Percentiles rank a stretch among this genome's conserved stretches.
Evolutionary conservation across 2,888 invertebrate species (phyloP).

Genomic region (Argynnis bischoffii): DNA sequence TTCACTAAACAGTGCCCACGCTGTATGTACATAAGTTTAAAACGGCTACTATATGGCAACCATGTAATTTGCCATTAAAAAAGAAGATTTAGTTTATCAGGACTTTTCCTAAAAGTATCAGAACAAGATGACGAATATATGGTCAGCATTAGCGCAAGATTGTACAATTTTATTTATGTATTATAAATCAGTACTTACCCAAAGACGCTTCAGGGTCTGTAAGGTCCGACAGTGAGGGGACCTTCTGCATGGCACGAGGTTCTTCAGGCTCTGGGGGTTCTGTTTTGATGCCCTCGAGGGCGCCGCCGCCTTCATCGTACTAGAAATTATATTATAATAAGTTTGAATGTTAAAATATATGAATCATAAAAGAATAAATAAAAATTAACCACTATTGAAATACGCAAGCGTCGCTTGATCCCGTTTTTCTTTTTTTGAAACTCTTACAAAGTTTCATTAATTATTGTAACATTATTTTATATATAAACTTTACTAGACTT

Average conservation of each 20-base stretch:
- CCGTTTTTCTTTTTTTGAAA: too few species aligned
- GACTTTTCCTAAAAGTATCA: constrained; percentile 1
- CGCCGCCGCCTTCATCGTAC: constrained; percentile 84
- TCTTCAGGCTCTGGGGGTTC: constrained; percentile 84
- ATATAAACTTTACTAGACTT: too few species aligned
- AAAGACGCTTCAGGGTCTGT: constrained; percentile 94
- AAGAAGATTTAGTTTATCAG: too few species aligned
- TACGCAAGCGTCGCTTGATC: too few species aligned
- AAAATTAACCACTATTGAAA: too few species aligned
- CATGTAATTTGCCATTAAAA: too few species aligned
- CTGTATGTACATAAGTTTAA: background rate
- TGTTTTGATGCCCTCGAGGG: constrained; percentile 81
- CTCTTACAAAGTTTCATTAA: too few species aligned
- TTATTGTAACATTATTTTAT: too few species aligned
- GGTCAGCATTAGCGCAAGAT: background rate
- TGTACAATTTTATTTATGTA: background rate
- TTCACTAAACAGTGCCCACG: constrained; percentile 27
- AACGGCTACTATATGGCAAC: too few species aligned
- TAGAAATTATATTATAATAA: constrained; percentile 41
- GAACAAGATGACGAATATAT: background rate
- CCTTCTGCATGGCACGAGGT: constrained; percentile 91
- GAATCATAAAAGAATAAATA: too few species aligned
- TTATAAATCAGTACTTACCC: constrained; percentile 84
- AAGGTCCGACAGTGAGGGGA: constrained; percentile 94
- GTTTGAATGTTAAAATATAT: background rate